phyloP scores from a whole-genome alignment of 1,140 invertebrate species.

The Drosophila micromelanica region DNA sequence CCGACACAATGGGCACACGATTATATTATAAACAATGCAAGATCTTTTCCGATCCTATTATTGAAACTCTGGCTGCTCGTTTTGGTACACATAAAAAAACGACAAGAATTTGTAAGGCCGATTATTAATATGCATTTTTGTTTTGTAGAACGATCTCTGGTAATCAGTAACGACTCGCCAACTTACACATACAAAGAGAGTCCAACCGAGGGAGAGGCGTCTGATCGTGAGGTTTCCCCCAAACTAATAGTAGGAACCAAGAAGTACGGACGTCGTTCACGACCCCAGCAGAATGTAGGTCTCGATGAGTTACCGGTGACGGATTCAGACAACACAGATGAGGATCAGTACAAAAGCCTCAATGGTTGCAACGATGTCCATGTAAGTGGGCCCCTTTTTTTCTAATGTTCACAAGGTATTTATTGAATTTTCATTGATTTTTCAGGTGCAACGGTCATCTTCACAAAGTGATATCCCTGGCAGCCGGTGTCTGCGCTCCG shows the following conservation, averaged over 20 bases:
- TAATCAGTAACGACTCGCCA: constrained; percentile 63
- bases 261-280: constrained; percentile 90
- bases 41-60: constrained; percentile 84
- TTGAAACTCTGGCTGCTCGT: constrained; percentile 67
- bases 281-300: constrained; percentile 84
- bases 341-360: constrained; percentile 66
- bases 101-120: neutral
- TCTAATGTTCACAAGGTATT: neutral
- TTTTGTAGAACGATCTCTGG: constrained; percentile 73
- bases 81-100: constrained; percentile 53
- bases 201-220: constrained; percentile 86
- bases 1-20: constrained; percentile 62
- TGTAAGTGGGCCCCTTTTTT: constrained; percentile 22
- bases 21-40: constrained; percentile 75
- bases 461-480: constrained; percentile 85
- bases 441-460: constrained; percentile 85
- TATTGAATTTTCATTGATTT: neutral
- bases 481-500: constrained; percentile 80
- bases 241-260: constrained; percentile 91
- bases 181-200: constrained; percentile 71
- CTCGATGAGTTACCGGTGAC: constrained; percentile 67
- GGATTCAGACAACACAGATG: constrained; percentile 80
- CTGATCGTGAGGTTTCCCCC: constrained; percentile 89
- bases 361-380: constrained; percentile 55
- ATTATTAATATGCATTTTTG: constrained; percentile 12